Evolutionary conservation across 2,888 invertebrate species (phyloP), one percentile per base, ranked within the genome.

Genomic region (Watsonalla binaria): DNA sequence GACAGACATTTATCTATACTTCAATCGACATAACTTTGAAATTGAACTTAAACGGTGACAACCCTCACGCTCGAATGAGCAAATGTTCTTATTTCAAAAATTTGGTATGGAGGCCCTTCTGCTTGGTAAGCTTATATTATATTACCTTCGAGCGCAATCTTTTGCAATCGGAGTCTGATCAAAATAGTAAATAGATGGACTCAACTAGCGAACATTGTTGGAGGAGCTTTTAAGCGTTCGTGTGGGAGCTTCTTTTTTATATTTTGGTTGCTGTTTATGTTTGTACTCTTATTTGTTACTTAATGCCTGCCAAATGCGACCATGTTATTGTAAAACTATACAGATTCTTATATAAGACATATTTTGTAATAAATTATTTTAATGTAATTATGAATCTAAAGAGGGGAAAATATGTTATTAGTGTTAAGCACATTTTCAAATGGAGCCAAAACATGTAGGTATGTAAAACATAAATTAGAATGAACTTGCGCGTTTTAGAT

Each of bases 331-430:
- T 24, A 24, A 4, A 24, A 24, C 2, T 24, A 24, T 24, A 47
- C 49, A 54, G 63, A 58, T 53, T 51, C 15, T 24, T 52, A 53
- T 51, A 49, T 53, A 54, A 60, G 57, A 56, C 54, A 63, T 74
- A 73, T 68, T 71, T 68, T 70, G 63, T 70, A 74, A 65, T 80
- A 76, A 70, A 71, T 70, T 76, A 75, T 72, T 64, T 65, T 68
- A 70, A 70, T 66, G 65, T 73, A 70, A 70, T 70, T 72, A 74
- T 73, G 70, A 72, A 77, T 70, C 63, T 74, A 76, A 76, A 81
- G 79, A 82, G 82, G 77, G 78, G 77, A 78, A 66, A 66, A 54
- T 66, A 54, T 61, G 61, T 64, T 60, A 46, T 60, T 69, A 74
- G 70, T 62, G 63, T 53, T 74, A 76, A 76, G 73, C 63, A 60